phyloP scores from a whole-genome alignment of 2,888 invertebrate genomes.

The Harpagoxenus sublaevis region DNA sequence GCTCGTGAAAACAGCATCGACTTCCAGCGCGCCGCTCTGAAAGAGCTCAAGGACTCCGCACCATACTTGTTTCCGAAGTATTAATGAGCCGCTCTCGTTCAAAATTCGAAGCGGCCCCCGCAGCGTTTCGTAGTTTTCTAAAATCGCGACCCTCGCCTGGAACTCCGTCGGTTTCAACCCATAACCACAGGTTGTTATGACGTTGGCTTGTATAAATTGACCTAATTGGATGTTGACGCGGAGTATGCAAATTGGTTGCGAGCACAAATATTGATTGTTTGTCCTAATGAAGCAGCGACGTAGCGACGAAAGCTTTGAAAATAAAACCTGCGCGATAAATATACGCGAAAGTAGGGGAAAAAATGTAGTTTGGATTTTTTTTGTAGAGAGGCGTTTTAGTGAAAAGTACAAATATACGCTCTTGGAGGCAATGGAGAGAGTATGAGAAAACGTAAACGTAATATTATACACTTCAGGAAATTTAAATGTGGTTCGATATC shows the following conservation, averaged over 20 bases:
- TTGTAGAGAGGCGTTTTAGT: not conserved
- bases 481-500: conserved; percentile 7
- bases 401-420: not conserved
- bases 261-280: conserved; percentile 55
- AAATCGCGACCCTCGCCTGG: conserved; percentile 10
- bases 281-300: conserved; percentile 47
- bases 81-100: conserved; percentile 32
- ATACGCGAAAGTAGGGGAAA: not conserved
- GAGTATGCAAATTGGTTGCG: conserved; percentile 45
- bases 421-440: not conserved
- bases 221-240: conserved; percentile 50
- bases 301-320: not conserved
- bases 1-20: conserved; percentile 36
- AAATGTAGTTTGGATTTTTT: conserved; percentile 7
- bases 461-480: conserved; percentile 16
- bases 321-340: conserved; percentile 23
- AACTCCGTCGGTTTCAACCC: conserved; percentile 30
- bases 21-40: not conserved
- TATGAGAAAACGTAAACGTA: not conserved
- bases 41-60: conserved; percentile 9
- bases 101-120: not conserved
- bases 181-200: conserved; percentile 33
- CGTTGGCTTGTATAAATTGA: conserved; percentile 42
- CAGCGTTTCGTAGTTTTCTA: conserved; percentile 11
- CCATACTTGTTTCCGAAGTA: conserved; percentile 35